A percentile compares a stretch with the other conserved stretches of the same genome.
Conservation (phyloP, 2,888 invertebrate species). For the Hemicrepidius hirtus region DNA sequence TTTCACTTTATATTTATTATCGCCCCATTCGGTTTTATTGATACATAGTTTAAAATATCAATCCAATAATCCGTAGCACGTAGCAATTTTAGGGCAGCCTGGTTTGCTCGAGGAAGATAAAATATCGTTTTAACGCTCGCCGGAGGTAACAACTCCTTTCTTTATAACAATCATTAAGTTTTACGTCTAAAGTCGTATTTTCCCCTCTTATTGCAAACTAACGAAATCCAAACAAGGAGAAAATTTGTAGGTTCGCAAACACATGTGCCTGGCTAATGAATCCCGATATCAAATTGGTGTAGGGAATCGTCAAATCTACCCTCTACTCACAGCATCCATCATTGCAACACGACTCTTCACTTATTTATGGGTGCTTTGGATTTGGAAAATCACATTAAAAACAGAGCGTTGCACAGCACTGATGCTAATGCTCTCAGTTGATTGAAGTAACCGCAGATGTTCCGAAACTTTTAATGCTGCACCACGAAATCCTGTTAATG, state of each 20-base stretch:
- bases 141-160: constrained; percentile 55
- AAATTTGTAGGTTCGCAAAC: constrained; percentile 12
- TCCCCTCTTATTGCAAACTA: constrained; percentile 16
- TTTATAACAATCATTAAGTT: constrained; percentile 63
- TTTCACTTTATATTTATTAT: constrained; percentile 68
- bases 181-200: constrained; percentile 39
- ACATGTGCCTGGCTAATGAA: constrained; percentile 38
- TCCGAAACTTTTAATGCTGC: constrained; percentile 44
- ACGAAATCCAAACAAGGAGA: constrained; percentile 40
- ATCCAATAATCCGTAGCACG: constrained; percentile 66
- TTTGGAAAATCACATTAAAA: constrained; percentile 42
- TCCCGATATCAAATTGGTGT: constrained; percentile 19
- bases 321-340: constrained; percentile 40
- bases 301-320: background rate
- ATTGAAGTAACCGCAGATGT: constrained; percentile 44
- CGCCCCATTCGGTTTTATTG: constrained; percentile 67
- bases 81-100: constrained; percentile 63
- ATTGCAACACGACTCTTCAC: constrained; percentile 52
- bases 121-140: constrained; percentile 56
- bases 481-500: constrained; percentile 45
- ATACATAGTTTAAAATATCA: constrained; percentile 67
- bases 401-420: constrained; percentile 14
- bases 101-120: constrained; percentile 58
- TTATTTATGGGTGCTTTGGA: constrained; percentile 50
- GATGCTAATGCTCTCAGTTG: constrained; percentile 35